Percentiles rank a stretch among this genome's conserved stretches.
phyloP scores from a whole-genome alignment of 2,888 invertebrate species.

The Trachelus tabidus region DNA sequence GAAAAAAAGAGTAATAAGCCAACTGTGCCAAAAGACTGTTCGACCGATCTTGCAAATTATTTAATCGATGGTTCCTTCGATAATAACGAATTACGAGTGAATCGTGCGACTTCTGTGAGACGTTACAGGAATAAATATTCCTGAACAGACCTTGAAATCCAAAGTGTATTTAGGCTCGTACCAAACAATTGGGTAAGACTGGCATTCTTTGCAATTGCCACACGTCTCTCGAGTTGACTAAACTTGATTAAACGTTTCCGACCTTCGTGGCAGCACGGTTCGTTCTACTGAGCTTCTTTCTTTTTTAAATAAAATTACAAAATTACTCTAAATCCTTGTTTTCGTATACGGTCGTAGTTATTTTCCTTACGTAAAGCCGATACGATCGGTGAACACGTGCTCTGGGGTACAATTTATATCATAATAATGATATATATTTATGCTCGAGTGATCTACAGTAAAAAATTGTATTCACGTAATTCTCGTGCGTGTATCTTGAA shows the following conservation, averaged over 20 bases:
- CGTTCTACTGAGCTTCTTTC: background rate
- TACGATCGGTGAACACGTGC: background rate
- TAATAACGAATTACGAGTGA: background rate
- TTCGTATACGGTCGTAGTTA: background rate
- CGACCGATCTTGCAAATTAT: too few relatives aligned
- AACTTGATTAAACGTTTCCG: background rate
- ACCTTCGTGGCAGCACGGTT: background rate
- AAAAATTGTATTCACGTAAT: background rate
- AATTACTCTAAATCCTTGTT: background rate
- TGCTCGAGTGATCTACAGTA: background rate
- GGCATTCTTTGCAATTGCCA: conserved; percentile 8
- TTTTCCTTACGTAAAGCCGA: background rate
- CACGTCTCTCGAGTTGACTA: background rate
- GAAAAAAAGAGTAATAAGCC: background rate
- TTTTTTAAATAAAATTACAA: background rate
- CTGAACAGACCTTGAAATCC: conserved; percentile 2
- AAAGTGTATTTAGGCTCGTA: background rate
- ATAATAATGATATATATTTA: background rate
- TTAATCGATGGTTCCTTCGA: background rate
- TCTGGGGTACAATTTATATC: too few relatives aligned
- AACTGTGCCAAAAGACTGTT: background rate
- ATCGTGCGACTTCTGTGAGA: background rate
- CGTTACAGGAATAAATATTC: background rate
- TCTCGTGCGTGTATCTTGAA: background rate
- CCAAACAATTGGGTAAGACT: background rate